Conservation (phyloP, 2,113 vertebrate species). For the Ceyx margarethae region DNA sequence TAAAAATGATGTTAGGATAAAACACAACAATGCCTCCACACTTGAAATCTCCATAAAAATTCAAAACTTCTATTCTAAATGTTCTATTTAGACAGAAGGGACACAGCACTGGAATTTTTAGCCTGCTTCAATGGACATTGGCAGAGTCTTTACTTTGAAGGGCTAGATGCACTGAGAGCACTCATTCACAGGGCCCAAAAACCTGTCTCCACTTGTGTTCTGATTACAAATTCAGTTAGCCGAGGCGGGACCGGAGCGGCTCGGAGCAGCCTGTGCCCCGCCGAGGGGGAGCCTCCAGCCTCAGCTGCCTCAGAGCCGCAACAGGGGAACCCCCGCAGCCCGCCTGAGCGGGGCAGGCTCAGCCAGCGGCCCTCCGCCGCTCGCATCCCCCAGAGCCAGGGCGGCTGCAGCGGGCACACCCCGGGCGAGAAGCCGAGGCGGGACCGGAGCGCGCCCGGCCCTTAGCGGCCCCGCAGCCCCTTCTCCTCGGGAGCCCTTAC, state of each 20-base stretch:
- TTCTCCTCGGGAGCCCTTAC: too few species aligned
- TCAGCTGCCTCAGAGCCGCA: neutral
- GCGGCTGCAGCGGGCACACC: neutral
- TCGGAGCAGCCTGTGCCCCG: neutral
- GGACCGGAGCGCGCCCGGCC: neutral
- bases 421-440: neutral
- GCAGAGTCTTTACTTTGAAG: neutral
- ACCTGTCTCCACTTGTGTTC: neutral
- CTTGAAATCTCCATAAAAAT: neutral
- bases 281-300: neutral
- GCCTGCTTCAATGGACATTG: neutral
- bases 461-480: neutral
- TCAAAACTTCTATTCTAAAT: neutral
- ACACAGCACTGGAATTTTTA: fast-evolving
- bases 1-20: too few species aligned
- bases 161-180: fast-evolving
- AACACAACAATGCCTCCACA: neutral
- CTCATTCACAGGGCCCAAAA: neutral
- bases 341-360: too few species aligned
- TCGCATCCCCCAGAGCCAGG: neutral
- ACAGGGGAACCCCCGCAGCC: neutral
- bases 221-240: neutral
- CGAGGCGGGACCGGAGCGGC: too few species aligned
- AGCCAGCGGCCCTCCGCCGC: neutral
- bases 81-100: neutral